phyloP scores from a whole-genome alignment of 2,113 vertebrate species.

The Hippocampus barbouri region DNA sequence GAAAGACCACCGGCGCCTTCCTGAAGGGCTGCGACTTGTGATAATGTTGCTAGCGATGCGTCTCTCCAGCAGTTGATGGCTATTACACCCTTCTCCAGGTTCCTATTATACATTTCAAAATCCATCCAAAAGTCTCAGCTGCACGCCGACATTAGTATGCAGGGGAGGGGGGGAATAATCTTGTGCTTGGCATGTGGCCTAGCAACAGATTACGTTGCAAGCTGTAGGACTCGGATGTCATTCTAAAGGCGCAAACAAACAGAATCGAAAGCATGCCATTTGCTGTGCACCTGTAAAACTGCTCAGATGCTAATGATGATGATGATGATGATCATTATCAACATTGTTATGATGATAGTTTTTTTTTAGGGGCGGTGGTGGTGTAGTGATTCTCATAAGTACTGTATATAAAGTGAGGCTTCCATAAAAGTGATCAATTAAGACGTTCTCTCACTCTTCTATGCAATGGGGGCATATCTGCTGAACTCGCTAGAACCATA shows the following conservation, averaged over 20 bases:
- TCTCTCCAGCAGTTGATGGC: not conserved
- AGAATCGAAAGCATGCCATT: not conserved
- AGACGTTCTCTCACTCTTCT: too few relatives aligned
- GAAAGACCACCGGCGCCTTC: not conserved
- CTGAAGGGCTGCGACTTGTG: not conserved
- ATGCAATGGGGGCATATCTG: too few relatives aligned
- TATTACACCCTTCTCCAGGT: not conserved
- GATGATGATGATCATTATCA: not conserved
- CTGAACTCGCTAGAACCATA: too few relatives aligned
- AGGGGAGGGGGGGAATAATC: not conserved
- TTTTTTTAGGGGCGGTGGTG: too few relatives aligned
- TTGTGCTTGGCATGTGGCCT: constrained; percentile 1
- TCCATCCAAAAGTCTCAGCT: not conserved
- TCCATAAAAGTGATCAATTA: too few relatives aligned
- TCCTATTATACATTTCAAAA: not conserved
- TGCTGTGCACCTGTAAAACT: not conserved
- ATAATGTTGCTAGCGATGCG: not conserved
- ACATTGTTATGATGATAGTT: not conserved
- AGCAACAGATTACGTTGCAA: constrained; percentile 1
- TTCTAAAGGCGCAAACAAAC: constrained; percentile 3
- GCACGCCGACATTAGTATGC: not conserved
- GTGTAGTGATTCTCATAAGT: too few relatives aligned
- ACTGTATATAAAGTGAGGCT: too few relatives aligned
- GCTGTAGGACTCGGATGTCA: constrained; percentile 5
- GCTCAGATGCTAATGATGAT: not conserved